Conservation (phyloP, 2,797 vertebrate species). For the Melopsittacus undulatus region DNA sequence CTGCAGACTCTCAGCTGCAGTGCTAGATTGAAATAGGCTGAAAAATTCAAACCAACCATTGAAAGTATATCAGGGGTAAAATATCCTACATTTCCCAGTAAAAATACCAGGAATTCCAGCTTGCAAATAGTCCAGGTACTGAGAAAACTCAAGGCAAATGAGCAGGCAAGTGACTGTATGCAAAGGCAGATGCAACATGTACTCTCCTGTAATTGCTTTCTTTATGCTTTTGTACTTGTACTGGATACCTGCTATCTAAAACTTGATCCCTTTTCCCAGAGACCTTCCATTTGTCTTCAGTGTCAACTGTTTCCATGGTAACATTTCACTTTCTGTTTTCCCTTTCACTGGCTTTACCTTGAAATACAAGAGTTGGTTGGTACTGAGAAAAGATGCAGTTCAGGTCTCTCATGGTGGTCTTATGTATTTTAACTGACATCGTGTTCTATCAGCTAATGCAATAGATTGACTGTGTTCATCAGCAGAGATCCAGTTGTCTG, state of each 20-base stretch:
- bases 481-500: not conserved
- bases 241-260: not conserved
- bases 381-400: not conserved
- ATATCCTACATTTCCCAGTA: not conserved
- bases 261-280: not conserved
- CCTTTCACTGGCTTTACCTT: not conserved
- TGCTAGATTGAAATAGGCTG: not conserved
- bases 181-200: not conserved
- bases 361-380: not conserved
- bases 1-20: not conserved
- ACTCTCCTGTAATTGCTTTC: not conserved
- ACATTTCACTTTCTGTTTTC: not conserved
- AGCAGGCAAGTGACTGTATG: not conserved
- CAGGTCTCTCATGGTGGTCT: not conserved
- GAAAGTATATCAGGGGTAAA: not conserved
- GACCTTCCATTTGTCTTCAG: not conserved
- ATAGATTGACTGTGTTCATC: not conserved
- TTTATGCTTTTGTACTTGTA: not conserved
- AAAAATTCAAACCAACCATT: not conserved
- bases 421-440: not conserved
- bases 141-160: not conserved
- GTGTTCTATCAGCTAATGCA: not conserved
- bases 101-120: not conserved
- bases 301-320: slow-evolving; percentile 34
- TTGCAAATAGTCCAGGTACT: not conserved